Evolutionary conservation across 1,140 invertebrate species (phyloP).

Genomic region (Aradophagus sp.): DNA sequence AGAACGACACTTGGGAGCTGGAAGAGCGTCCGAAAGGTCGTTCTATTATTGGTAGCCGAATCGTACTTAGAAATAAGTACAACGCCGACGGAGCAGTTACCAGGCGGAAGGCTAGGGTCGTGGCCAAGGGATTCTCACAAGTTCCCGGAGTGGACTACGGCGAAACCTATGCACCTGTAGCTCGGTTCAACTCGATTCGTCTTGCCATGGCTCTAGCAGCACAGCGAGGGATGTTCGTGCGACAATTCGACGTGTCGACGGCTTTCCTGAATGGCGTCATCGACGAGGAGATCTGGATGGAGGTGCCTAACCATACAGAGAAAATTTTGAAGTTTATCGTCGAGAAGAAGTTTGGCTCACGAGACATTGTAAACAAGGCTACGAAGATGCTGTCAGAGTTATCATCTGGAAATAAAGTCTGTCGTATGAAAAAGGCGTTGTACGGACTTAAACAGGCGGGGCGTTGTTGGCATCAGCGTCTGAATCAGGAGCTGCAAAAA

Average conservation of each 20-base stretch:
- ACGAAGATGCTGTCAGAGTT: not conserved
- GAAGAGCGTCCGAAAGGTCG: conserved; percentile 10
- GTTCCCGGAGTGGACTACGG: conserved; percentile 41
- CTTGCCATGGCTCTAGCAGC: conserved; percentile 12
- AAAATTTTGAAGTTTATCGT: conserved; percentile 3
- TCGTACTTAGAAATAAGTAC: conserved; percentile 5
- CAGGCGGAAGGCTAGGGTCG: conserved; percentile 40
- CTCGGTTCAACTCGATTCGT: conserved; percentile 25
- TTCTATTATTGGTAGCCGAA: conserved; percentile 1
- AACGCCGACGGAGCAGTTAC: not conserved
- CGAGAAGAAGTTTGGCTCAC: not conserved
- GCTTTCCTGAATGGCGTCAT: conserved; percentile 58
- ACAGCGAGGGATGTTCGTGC: conserved; percentile 7
- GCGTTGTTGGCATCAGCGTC: conserved; percentile 6
- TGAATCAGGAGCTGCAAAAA: not conserved
- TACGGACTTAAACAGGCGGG: conserved; percentile 11
- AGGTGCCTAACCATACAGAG: conserved; percentile 32
- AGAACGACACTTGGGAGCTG: conserved; percentile 64
- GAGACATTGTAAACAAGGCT: not conserved
- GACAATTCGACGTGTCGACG: conserved; percentile 44
- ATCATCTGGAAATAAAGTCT: conserved; percentile 7
- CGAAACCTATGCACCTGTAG: conserved; percentile 48
- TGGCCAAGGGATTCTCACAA: conserved; percentile 48
- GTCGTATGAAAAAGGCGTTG: conserved; percentile 5
- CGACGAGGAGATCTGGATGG: conserved; percentile 57